Percentiles rank a stretch among this genome's conserved stretches.
Conservation (phyloP, 2,888 invertebrate species). For the Diachrysia chrysitis region DNA sequence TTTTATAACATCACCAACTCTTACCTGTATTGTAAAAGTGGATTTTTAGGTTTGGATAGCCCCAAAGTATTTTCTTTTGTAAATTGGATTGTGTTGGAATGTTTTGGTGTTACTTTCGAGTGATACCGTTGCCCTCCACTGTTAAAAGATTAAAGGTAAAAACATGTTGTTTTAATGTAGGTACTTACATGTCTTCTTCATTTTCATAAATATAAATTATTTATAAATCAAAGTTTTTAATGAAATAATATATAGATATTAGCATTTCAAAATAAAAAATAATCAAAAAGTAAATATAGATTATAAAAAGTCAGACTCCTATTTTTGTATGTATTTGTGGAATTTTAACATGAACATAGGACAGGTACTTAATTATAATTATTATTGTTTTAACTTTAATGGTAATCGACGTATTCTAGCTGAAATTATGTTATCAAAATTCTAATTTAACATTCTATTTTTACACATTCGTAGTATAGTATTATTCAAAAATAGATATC, state of each 20-base stretch:
- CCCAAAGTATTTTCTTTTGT: conserved; percentile 5
- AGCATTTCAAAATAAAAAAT: background rate
- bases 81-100: conserved; percentile 8
- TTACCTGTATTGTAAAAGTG: conserved; percentile 22
- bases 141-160: background rate
- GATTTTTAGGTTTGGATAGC: conserved; percentile 21
- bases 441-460: background rate
- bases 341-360: background rate
- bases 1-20: conserved; percentile 28
- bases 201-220: too few species aligned
- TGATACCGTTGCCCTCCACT: background rate
- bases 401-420: background rate
- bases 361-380: background rate
- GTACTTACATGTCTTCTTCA: too few species aligned
- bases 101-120: background rate
- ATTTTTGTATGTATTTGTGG: background rate
- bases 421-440: background rate
- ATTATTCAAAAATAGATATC: background rate
- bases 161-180: background rate
- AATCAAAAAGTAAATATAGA: background rate
- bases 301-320: too few species aligned
- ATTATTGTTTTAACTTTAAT: background rate
- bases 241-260: too few species aligned
- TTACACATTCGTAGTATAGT: background rate
- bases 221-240: too few species aligned